Base-by-base conservation (phyloP, 2,797 vertebrate genomes). In the Xyrichtys novacula region DNA sequence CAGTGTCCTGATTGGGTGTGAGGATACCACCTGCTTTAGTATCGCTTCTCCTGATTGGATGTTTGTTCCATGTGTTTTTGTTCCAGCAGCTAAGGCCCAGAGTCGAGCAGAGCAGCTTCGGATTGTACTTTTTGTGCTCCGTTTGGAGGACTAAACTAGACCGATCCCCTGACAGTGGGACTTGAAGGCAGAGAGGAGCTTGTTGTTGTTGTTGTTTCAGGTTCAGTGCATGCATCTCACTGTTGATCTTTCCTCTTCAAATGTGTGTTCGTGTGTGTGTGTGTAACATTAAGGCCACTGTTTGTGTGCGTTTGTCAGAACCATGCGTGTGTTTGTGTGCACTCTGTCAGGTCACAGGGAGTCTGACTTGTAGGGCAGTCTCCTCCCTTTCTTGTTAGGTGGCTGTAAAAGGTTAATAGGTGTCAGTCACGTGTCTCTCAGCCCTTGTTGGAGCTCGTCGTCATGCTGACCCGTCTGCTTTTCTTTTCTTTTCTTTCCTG, bases 1-100 rank as follows among this genome's bases (percentile, higher is more conserved):
- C 69, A 25, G 77, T 64, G 31, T 68, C 72, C 53, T 66, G 78
- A 91, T 92, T 90, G 91, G 90, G 38, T 74, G 62, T 42, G 60
- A 76, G 76, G 48, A 55, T 52, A 74, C 84, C 88, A 89, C 85
- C 89, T 89, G 87, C 85, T 91, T 78, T 54, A 81, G 74, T 84
- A 74, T 77, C 31, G 58, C 81, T 17, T 47, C 83, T 65, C 55
- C 86, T 76, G 83, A 92, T 93, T 94, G 90, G 90, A 76, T 73
- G 70, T 71, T 70, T 66, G 39, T 62, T 58, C 65, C 74, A 68
- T 87, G 85, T 80, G 85, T 82, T 80, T n/a, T 86, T 83, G 49
- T 78, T 84, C 42, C 59, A 74, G 76, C 63, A 79, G 78, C 87
- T 72, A 39, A 85, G 85, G 65, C 72, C 78, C 52, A 4, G 38